A percentile compares a stretch with the other conserved stretches of the same genome.
These are phyloP conservation scores for Tapirus indicus DNA, from an alignment of 2,797 vertebrate species.

Conservation along the genomic window DNA sequence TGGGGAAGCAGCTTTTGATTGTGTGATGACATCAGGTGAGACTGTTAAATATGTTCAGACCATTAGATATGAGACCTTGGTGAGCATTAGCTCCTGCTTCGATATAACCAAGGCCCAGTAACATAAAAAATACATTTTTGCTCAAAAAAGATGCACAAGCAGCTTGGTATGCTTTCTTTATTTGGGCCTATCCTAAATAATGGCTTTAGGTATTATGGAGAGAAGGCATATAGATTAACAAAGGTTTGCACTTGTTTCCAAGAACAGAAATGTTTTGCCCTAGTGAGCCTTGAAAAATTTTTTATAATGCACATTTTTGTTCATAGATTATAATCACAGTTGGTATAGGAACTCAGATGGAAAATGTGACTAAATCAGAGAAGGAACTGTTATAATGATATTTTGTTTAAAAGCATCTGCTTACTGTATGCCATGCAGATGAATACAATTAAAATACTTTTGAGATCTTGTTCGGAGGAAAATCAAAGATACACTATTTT, in stretches of 20 bases:
- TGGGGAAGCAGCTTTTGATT: not conserved
- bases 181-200: not conserved
- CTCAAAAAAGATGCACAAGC: not conserved
- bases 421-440: not conserved
- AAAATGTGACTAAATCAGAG: constrained; percentile 31
- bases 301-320: not conserved
- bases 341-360: constrained; percentile 36
- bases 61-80: not conserved
- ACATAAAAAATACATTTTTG: not conserved
- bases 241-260: not conserved
- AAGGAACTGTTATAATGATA: constrained; percentile 14
- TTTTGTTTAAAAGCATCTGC: constrained; percentile 52
- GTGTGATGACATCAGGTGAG: not conserved
- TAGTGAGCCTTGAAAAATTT: not conserved
- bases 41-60: not conserved
- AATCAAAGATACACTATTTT: not conserved
- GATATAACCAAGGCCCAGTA: not conserved
- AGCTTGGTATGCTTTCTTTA: not conserved
- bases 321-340: not conserved
- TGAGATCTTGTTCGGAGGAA: not conserved
- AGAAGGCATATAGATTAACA: not conserved
- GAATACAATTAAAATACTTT: constrained; percentile 64
- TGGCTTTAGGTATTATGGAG: not conserved
- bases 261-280: not conserved
- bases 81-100: not conserved